Percentiles rank a stretch among this genome's conserved stretches.
These are phyloP conservation scores for Chaetodon trifasciatus DNA, from an alignment of 2,797 vertebrate species.

Conservation along the genomic window DNA sequence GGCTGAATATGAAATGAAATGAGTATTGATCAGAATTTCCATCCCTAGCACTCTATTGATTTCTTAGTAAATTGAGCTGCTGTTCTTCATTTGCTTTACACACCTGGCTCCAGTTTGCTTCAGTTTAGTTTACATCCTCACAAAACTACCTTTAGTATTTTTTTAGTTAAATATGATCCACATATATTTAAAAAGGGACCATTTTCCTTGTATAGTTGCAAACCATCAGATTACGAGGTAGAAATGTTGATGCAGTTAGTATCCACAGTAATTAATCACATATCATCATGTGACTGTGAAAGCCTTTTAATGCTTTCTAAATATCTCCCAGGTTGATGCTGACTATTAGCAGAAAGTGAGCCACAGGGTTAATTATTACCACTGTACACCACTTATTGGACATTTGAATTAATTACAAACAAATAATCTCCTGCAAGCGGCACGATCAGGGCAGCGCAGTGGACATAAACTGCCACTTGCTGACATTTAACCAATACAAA, in stretches of 20 bases:
- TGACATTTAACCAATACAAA: slow-evolving; percentile 36
- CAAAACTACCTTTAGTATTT: neutral
- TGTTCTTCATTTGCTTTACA: slow-evolving; percentile 35
- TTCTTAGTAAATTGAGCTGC: slow-evolving; percentile 46
- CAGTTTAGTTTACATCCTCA: neutral
- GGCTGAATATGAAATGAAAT: slow-evolving; percentile 43
- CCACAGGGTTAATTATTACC: slow-evolving; percentile 16
- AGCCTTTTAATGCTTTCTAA: neutral
- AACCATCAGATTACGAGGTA: neutral
- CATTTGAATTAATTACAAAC: slow-evolving; percentile 48
- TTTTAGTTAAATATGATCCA: slow-evolving; percentile 5
- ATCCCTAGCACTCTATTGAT: slow-evolving; percentile 58
- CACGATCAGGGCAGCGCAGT: neutral
- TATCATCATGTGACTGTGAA: neutral
- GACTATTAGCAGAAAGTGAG: neutral
- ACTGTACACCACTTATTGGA: slow-evolving; percentile 26
- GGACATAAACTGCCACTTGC: slow-evolving; percentile 32
- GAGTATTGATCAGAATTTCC: slow-evolving; percentile 56
- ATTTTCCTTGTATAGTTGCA: neutral
- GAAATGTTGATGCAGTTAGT: neutral
- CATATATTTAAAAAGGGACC: neutral
- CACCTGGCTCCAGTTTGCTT: slow-evolving; percentile 46
- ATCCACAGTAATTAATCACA: neutral
- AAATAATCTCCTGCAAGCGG: slow-evolving; percentile 18
- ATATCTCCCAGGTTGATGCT: slow-evolving; percentile 1